Conservation (phyloP, 2,113 vertebrate species). For the Oenanthe melanoleuca region DNA sequence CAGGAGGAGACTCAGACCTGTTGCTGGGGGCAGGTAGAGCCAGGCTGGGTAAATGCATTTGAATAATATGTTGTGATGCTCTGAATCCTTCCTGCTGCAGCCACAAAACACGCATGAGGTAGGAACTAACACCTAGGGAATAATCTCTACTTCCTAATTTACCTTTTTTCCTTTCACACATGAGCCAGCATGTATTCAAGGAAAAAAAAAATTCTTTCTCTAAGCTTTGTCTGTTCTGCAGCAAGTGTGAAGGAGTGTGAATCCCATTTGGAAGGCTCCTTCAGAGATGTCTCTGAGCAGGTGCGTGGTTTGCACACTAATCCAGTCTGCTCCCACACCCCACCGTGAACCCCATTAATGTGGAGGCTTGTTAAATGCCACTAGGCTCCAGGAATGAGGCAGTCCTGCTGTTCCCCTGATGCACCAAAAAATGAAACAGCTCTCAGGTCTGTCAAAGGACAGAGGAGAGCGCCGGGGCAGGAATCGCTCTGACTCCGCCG, state of each 20-base stretch:
- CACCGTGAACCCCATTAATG: background rate
- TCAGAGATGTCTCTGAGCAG: background rate
- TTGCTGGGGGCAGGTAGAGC: background rate
- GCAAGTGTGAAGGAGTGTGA: constrained; percentile 52
- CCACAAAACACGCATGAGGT: background rate
- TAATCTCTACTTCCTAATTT: background rate
- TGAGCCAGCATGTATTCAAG: background rate
- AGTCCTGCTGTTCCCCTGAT: constrained; percentile 46
- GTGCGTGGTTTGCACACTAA: constrained; percentile 46
- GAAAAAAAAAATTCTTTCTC: background rate
- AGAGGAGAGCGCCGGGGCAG: background rate
- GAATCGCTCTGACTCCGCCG: background rate
- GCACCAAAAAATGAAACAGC: constrained; percentile 31
- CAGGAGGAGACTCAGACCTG: background rate
- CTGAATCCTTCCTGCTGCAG: background rate
- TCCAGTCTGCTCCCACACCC: constrained; percentile 42
- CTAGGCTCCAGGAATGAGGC: constrained; percentile 6
- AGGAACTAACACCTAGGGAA: background rate
- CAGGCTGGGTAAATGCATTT: background rate
- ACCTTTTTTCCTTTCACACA: background rate
- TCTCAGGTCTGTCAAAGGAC: background rate
- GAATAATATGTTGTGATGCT: background rate
- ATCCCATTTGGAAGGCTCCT: constrained; percentile 55
- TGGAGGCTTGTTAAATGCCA: constrained; percentile 44
- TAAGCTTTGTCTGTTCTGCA: constrained; percentile 10